Evolutionary conservation across 2,888 invertebrate genomes (phyloP).

Genomic region (Cyrtodaria siliqua): DNA sequence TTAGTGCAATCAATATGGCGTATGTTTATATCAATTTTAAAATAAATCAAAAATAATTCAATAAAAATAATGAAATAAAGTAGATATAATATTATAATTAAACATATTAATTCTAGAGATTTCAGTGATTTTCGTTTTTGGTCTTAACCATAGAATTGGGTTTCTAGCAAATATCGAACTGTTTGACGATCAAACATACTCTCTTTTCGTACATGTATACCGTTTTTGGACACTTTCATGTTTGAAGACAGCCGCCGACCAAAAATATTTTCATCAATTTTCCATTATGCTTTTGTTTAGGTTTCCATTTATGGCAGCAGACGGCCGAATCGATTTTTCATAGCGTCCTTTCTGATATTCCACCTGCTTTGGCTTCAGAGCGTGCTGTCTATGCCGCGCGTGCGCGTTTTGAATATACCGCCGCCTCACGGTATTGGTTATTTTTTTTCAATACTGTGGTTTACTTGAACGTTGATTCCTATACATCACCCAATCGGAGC

Average conservation of each 20-base stretch:
- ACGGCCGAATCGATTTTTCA: conserved; percentile 56
- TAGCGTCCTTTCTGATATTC: conserved; percentile 55
- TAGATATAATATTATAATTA: too few relatives aligned
- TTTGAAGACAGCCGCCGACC: conserved; percentile 8
- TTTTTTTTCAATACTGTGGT: conserved; percentile 41
- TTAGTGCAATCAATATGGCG: too few relatives aligned
- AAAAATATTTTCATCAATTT: conserved; percentile 49
- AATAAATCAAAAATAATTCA: too few relatives aligned
- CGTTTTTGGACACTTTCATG: too few relatives aligned
- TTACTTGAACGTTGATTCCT: conserved; percentile 51
- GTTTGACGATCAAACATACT: too few relatives aligned
- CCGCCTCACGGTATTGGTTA: conserved; percentile 42
- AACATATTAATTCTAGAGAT: too few relatives aligned
- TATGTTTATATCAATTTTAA: too few relatives aligned
- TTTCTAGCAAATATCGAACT: too few relatives aligned
- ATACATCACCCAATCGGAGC: conserved; percentile 40
- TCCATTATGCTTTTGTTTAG: conserved; percentile 35
- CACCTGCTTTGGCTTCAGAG: conserved; percentile 58
- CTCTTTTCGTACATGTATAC: too few relatives aligned
- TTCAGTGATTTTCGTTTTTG: too few relatives aligned
- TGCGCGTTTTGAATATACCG: conserved; percentile 49
- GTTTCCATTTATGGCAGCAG: conserved; percentile 47
- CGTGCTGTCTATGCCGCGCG: conserved; percentile 50
- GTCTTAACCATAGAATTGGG: too few relatives aligned
- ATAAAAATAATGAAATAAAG: too few relatives aligned